These are phyloP conservation scores for Mobula birostris DNA, from an alignment of 2,113 vertebrate species.

Conservation along the genomic window DNA sequence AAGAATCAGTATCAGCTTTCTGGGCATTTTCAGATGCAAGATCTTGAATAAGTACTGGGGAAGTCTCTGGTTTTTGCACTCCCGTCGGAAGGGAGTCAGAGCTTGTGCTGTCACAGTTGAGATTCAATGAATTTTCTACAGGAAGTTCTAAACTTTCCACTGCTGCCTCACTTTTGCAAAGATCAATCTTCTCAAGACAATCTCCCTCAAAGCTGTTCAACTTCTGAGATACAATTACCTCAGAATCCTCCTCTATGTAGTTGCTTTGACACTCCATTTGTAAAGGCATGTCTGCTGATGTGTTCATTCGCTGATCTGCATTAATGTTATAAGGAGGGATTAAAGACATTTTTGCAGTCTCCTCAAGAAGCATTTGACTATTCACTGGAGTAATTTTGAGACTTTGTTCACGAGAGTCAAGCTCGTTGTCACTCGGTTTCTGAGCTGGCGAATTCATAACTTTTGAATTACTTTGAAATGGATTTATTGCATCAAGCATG, in stretches of 20 bases:
- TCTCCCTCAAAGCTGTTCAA: background rate
- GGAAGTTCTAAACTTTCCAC: slow-evolving; percentile 42
- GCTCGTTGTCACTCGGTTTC: background rate
- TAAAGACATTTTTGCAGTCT: background rate
- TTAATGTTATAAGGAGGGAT: background rate
- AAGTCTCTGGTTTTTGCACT: slow-evolving; percentile 52
- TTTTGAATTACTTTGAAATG: slow-evolving; percentile 45
- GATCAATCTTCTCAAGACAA: slow-evolving; percentile 17
- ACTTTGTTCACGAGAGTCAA: background rate
- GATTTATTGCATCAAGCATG: slow-evolving; percentile 40
- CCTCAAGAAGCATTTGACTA: background rate
- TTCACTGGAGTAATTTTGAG: background rate
- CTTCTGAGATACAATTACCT: background rate
- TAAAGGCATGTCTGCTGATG: background rate
- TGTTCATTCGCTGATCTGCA: background rate
- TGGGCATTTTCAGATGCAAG: slow-evolving; percentile 16
- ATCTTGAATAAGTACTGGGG: slow-evolving; percentile 40
- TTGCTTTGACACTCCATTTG: background rate
- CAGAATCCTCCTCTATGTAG: background rate
- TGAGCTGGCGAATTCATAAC: slow-evolving; percentile 41
- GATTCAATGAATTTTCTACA: slow-evolving; percentile 45
- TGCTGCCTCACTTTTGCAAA: slow-evolving; percentile 29
- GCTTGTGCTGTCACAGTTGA: slow-evolving; percentile 54
- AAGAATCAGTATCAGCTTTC: slow-evolving; percentile 33
- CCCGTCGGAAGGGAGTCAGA: slow-evolving; percentile 50